A percentile compares a stretch with the other conserved stretches of the same genome.
phyloP scores from a whole-genome alignment of 1,140 invertebrate species.

The Neuroterus valhalla region DNA sequence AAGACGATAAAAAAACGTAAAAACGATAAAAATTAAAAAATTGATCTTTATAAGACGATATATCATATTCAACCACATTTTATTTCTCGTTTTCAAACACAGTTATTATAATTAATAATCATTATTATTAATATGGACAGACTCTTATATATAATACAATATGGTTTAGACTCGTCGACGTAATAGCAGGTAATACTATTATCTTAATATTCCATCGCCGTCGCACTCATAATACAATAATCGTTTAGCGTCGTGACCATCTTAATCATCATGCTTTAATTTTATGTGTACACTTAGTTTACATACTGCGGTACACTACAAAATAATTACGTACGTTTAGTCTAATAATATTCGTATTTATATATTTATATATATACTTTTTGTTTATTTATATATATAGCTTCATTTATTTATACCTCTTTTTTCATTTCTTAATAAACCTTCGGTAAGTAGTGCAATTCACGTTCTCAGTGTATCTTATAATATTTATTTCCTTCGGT shows the following conservation, averaged over 20 bases:
- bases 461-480: slow-evolving; percentile 59
- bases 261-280: slow-evolving; percentile 56
- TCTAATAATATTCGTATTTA: slow-evolving; percentile 64
- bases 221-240: slow-evolving; percentile 64
- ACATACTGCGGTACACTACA: slow-evolving; percentile 74
- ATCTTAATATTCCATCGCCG: slow-evolving; percentile 68
- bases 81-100: slow-evolving; percentile 76
- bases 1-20: too few relatives aligned
- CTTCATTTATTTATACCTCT: slow-evolving; percentile 70
- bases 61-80: slow-evolving; percentile 76
- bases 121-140: slow-evolving; percentile 76
- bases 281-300: slow-evolving; percentile 73
- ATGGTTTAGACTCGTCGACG: slow-evolving; percentile 75
- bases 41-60: slow-evolving; percentile 3
- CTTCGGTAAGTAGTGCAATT: slow-evolving; percentile 65
- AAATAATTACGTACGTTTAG: slow-evolving; percentile 71
- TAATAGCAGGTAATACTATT: slow-evolving; percentile 75
- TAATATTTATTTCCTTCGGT: slow-evolving; percentile 62
- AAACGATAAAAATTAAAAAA: slow-evolving; percentile 35
- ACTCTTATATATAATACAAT: slow-evolving; percentile 77
- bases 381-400: slow-evolving; percentile 67
- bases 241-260: slow-evolving; percentile 58
- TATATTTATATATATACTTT: slow-evolving; percentile 54
- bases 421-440: slow-evolving; percentile 60
- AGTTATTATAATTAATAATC: slow-evolving; percentile 75